Evolutionary conservation across 2,797 vertebrate genomes (phyloP).

Genomic region (Sebastes minor): DNA sequence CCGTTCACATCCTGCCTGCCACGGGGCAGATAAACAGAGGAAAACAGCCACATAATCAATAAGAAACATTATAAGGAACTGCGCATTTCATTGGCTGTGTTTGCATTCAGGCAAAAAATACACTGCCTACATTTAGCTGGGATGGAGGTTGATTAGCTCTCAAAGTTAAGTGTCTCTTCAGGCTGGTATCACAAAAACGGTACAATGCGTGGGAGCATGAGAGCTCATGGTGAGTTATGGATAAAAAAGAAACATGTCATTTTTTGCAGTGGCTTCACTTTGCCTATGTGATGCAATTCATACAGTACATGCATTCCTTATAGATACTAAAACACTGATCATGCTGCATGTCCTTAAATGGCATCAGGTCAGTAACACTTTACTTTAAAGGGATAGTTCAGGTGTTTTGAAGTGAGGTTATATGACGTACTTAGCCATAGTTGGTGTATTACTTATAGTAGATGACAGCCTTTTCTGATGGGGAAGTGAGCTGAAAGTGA

Average conservation of each 20-base stretch:
- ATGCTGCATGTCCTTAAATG: neutral
- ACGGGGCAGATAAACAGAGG: conserved; percentile 59
- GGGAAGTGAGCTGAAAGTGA: too few species aligned
- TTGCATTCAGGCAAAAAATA: conserved; percentile 12
- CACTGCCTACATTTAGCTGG: neutral
- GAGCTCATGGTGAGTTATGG: neutral
- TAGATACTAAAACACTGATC: neutral
- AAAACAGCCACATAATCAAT: conserved; percentile 29
- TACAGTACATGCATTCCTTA: neutral
- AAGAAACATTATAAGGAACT: conserved; percentile 15
- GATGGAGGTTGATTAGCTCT: conserved; percentile 11
- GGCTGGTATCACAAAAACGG: neutral
- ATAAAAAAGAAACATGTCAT: neutral
- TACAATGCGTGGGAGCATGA: neutral
- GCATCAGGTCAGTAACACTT: neutral
- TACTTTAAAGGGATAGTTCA: neutral
- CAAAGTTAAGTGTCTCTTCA: neutral
- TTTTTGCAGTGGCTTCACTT: conserved; percentile 5
- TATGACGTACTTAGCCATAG: too few species aligned
- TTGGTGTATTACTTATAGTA: too few species aligned
- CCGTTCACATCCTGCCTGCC: conserved; percentile 62
- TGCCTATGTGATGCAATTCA: neutral
- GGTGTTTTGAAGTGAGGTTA: neutral
- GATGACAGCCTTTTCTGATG: too few species aligned
- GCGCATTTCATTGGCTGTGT: conserved; percentile 4